Conservation (phyloP, 2,113 vertebrate genomes). For the Bubo scandiacus region DNA sequence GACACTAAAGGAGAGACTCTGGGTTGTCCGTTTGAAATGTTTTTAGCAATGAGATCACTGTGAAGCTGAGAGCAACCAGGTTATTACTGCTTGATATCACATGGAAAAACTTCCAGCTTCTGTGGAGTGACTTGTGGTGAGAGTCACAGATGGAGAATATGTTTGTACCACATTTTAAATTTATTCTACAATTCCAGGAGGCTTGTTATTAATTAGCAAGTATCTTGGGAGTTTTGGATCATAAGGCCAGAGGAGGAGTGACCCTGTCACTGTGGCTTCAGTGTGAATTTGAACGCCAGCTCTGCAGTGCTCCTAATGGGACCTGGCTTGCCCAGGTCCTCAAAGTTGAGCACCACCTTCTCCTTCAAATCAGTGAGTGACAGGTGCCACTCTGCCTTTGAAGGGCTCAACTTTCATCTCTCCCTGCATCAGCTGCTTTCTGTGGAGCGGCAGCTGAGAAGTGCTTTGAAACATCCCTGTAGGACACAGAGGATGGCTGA, state of each 20-base stretch:
- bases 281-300: neutral
- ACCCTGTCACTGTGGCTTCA: neutral
- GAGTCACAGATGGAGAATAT: neutral
- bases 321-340: neutral
- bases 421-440: neutral
- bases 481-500: neutral
- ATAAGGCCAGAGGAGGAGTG: neutral
- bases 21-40: conserved; percentile 1
- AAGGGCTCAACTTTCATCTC: neutral
- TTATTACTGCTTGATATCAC: conserved; percentile 26
- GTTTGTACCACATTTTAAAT: neutral
- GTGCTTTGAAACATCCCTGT: neutral
- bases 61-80: neutral
- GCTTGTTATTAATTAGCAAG: neutral
- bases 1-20: neutral
- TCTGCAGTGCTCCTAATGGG: neutral
- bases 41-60: conserved; percentile 9
- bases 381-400: neutral
- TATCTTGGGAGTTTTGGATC: neutral
- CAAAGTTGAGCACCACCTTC: neutral
- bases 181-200: neutral
- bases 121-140: neutral
- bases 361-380: neutral
- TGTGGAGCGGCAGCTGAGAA: neutral
- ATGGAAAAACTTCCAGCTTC: conserved; percentile 11